Percentiles rank a stretch among this genome's conserved stretches.
These are phyloP conservation scores for Caenorhabditis tropicalis DNA, from an alignment of 1,140 invertebrate genomes.

Conservation along the genomic window DNA sequence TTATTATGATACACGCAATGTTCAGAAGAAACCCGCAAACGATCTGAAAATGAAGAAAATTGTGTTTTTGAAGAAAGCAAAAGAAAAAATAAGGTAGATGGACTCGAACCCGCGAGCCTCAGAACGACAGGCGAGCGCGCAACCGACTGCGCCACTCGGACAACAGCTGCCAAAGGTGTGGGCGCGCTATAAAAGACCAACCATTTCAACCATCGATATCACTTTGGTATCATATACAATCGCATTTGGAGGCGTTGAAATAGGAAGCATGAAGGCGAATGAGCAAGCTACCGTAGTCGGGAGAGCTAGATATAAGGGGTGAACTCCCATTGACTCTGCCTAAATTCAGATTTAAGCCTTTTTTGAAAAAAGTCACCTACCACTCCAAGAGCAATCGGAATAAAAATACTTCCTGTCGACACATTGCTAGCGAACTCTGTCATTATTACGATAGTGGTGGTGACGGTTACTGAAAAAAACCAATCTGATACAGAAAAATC, in stretches of 20 bases:
- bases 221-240: constrained; percentile 77
- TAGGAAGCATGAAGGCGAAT: constrained; percentile 78
- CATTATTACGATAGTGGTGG: constrained; percentile 43
- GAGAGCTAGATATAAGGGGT: constrained; percentile 86
- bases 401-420: constrained; percentile 55
- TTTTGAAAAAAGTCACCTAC: constrained; percentile 9
- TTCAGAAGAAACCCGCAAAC: constrained; percentile 54
- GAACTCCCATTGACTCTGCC: constrained; percentile 74
- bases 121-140: too few relatives aligned
- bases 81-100: too few relatives aligned
- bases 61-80: background rate
- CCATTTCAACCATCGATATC: constrained; percentile 73
- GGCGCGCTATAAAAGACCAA: background rate
- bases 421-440: constrained; percentile 55
- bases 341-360: too few relatives aligned
- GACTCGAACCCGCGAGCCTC: too few relatives aligned
- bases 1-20: constrained; percentile 55
- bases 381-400: constrained; percentile 51
- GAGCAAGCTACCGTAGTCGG: constrained; percentile 83
- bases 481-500: too few relatives aligned
- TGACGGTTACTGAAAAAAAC: constrained; percentile 31
- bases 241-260: constrained; percentile 45
- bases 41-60: constrained; percentile 19
- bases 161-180: too few relatives aligned
- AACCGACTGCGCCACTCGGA: too few relatives aligned